A percentile compares a stretch with the other conserved stretches of the same genome.
Evolutionary conservation across 2,888 invertebrate genomes (phyloP).

Genomic region (Priocnemis perturbator): DNA sequence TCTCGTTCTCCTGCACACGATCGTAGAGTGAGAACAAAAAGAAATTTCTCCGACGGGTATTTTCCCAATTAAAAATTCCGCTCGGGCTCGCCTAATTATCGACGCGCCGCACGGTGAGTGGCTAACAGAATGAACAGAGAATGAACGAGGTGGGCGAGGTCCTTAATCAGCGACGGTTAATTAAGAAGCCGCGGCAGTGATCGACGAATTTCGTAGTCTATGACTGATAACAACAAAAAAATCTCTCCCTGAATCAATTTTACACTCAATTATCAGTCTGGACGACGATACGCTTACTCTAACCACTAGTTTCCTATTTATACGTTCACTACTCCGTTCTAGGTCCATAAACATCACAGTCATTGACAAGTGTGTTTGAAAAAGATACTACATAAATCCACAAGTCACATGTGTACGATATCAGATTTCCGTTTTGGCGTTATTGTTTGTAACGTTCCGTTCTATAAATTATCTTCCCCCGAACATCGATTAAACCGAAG

Average conservation of each 20-base stretch:
- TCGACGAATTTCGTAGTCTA: slow-evolving; percentile 34
- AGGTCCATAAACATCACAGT: no score
- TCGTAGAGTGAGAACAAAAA: slow-evolving; percentile 14
- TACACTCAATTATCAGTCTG: no score
- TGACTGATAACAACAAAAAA: slow-evolving; percentile 15
- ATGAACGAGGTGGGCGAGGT: slow-evolving; percentile 16
- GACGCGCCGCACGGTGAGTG: slow-evolving; percentile 18
- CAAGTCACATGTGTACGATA: no score
- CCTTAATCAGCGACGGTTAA: slow-evolving; percentile 53
- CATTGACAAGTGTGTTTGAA: no score
- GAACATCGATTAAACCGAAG: no score
- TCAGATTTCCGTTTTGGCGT: no score
- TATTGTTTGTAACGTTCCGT: no score
- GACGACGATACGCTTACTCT: no score
- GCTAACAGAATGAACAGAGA: slow-evolving; percentile 9
- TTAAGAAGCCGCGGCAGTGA: slow-evolving; percentile 48
- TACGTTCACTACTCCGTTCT: no score
- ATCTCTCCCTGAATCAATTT: background rate
- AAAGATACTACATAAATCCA: no score
- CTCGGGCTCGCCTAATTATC: slow-evolving; percentile 54
- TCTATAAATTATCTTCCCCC: no score
- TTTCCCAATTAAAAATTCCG: slow-evolving; percentile 56
- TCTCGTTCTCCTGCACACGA: background rate
- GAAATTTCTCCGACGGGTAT: slow-evolving; percentile 42
- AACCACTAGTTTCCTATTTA: no score